Evolutionary conservation across 1,140 invertebrate species (phyloP).

Genomic region (Bacillus rossius): DNA sequence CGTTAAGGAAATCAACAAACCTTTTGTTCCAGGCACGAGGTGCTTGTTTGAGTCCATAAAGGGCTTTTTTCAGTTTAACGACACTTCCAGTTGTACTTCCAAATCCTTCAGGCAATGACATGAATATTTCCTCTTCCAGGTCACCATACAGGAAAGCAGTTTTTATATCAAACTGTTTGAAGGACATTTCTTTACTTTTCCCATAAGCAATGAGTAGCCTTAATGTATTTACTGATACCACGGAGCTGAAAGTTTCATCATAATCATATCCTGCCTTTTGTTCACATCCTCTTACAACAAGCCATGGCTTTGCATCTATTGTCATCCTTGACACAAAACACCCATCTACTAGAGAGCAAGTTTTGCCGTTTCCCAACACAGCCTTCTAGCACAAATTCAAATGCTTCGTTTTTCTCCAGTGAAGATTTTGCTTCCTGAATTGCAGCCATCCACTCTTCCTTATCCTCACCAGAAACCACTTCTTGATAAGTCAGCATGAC

Average conservation of each 20-base stretch:
- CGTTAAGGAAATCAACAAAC: background rate
- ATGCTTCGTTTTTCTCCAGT: too few species aligned
- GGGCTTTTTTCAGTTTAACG: conserved; percentile 34
- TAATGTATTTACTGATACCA: conserved; percentile 29
- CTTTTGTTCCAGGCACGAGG: conserved; percentile 38
- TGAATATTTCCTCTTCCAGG: conserved; percentile 40
- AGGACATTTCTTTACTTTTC: conserved; percentile 22
- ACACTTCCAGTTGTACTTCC: conserved; percentile 23
- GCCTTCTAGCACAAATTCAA: too few species aligned
- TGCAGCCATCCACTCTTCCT: too few species aligned
- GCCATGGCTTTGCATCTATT: too few species aligned
- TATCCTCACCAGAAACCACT: too few species aligned
- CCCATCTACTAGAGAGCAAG: too few species aligned
- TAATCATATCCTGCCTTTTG: conserved; percentile 29
- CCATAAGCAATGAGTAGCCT: conserved; percentile 22
- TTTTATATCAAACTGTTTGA: conserved; percentile 33
- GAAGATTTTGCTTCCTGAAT: too few species aligned
- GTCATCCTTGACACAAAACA: too few species aligned
- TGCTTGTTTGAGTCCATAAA: conserved; percentile 44
- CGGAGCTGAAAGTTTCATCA: conserved; percentile 32
- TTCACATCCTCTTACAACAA: conserved; percentile 21
- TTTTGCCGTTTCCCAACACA: too few species aligned
- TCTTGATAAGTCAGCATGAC: too few species aligned
- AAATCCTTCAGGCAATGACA: conserved; percentile 39
- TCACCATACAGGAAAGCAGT: conserved; percentile 40